Base-by-base conservation (phyloP, 2,888 invertebrate species). In the Creontiades dilutus region DNA sequence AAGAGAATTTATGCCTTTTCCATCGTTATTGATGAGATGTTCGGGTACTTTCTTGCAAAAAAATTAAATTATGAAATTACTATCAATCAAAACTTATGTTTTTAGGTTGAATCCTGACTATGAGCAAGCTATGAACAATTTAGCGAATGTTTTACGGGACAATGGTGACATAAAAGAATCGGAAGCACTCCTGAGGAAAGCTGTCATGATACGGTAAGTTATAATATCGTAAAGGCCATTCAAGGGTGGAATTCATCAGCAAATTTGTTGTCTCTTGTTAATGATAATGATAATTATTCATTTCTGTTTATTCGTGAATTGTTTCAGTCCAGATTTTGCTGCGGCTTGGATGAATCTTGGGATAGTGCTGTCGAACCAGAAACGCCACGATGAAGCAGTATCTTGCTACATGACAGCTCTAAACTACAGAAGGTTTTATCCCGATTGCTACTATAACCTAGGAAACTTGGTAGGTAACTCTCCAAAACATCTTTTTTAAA, bases 301-400 rank as follows among this genome's bases (percentile, higher is more conserved):
- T 37, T 37, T 37, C 37, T 7, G 7, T 37, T 37, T 37, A 37
- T 37, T 2, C 2, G 7, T 37, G 7, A 37, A 37, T 37, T 37
- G 27, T 85, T 93, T 90, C 93, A 97, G 97, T 92, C 94, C 96
- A 52, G 96, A 97, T 93, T 99, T 99, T 94, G 97, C 99, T 0
- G 97, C 98, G 0, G 99, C 99, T 0, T 99, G 99, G 99, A 99
- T 99, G 99, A 99, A 99, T 94, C 94, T 99, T 87, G 99, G 99
- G 19, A 99, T 99, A 92, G 97, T 98, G 48, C 95, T 98, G 91
- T 96, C 98, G 0, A 95, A 96, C 61, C 94, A 96, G 85, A 95
- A 96, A 92, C 95, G 96, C 90, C 95, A 95, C 91, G 93, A 94
- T 1, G 96, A 96, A 92, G 96, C 99, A 0, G 95, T 97, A 92